Evolutionary conservation across 1,140 invertebrate species (phyloP), one percentile per base, ranked within the genome.

Genomic region (Papilio polytes): DNA sequence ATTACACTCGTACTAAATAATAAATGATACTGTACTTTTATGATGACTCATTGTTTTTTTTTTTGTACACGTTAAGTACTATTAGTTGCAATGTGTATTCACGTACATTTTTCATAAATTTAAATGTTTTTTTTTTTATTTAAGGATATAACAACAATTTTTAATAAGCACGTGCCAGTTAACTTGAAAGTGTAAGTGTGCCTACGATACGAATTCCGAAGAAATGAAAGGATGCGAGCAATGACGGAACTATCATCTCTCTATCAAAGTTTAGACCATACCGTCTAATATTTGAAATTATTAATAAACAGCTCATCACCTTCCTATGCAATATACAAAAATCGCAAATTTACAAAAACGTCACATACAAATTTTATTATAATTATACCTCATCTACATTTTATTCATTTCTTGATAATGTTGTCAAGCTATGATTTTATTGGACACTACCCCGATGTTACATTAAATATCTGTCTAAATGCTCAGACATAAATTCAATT

Each of bases 151-250:
- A 73, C 10, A 78, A 36, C 9, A 18, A 9, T 41, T 31, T 78
- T 18, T n/a, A 20, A n/a, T 66, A 66, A 22, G 3, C 8, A 73
- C 18, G 41, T 70, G 56, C 51, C 44, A 74, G 51, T 63, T 18
- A 10, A 78, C 77, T 78, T 59, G 66, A 51, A 59, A 36, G 74
- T 82, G 70, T 80, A 74, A 90, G 87, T 82, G 85, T 59, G 84
- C 84, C 88, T 86, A 74, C 63, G 74, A 74, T 73, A 85, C 85
- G 85, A 89, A 92, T 91, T 91, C 87, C 90, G 82, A 88, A 89
- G 88, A 90, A 92, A 93, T 91, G 88, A 92, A 89, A 90, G 88
- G 88, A 91, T 90, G 88, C 86, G 86, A 85, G 84, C 84, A 77
- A 86, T 84, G 84, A 81, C 84, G 87, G 86, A 88, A 83, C 85